Percentiles rank a stretch among this genome's conserved stretches.
Conservation (phyloP, 2,113 vertebrate genomes). For the Macrotis lagotis region DNA sequence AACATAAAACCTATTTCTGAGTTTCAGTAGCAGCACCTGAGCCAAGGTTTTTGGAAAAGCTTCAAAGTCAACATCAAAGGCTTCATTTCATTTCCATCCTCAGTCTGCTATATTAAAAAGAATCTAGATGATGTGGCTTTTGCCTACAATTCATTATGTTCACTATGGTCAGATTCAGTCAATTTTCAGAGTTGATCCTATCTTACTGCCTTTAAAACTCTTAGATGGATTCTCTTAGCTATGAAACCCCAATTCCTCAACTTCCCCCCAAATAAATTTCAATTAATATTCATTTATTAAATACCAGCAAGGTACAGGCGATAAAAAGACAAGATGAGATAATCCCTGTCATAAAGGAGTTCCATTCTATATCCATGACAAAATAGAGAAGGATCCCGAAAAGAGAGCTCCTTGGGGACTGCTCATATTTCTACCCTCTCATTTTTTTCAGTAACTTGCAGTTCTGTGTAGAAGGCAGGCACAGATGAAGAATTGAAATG, state of each 20-base stretch:
- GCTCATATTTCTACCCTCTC: not conserved
- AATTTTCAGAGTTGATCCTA: not conserved
- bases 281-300: not conserved
- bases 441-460: not conserved
- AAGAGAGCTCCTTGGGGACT: not conserved
- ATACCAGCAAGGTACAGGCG: not conserved
- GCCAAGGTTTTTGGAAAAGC: not conserved
- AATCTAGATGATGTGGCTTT: not conserved
- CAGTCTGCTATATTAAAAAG: not conserved
- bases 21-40: not conserved
- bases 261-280: not conserved
- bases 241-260: not conserved
- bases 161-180: not conserved
- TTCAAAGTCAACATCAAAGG: slow-evolving; percentile 15
- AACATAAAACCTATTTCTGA: slow-evolving; percentile 5
- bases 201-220: not conserved
- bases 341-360: not conserved
- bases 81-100: slow-evolving; percentile 39
- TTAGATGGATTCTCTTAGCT: not conserved
- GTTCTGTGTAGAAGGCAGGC: not conserved
- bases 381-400: not conserved
- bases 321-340: too few relatives aligned
- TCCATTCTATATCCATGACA: not conserved
- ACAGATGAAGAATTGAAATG: not conserved
- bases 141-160: not conserved